Base-by-base conservation (phyloP, 2,888 invertebrate species). In the Dilophus febrilis region DNA sequence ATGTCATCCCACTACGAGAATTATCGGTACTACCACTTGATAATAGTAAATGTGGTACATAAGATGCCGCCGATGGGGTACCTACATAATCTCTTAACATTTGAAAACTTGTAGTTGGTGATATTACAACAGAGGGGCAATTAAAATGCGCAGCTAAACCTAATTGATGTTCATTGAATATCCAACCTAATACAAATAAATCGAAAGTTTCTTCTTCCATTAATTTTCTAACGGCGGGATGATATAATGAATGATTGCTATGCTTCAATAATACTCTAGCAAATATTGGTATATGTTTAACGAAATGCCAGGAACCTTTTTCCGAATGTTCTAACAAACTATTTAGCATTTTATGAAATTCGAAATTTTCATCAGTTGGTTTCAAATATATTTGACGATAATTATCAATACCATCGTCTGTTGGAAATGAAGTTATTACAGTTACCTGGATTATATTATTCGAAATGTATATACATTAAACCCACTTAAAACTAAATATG, bases 121-220 rank as follows among this genome's bases (percentile, higher is more conserved):
- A 36, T 14, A 36, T 26, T 3, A 36, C 27, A 14, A 36, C 27
- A 36, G 27, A 27, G 12, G 36, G 36, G 13, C 26, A 26, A 8
- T 26, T 13, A 36, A 36, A 36, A 13, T 36, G 36, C 7, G 7
- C 27, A 18, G 36, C 22, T 3, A 36, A 10, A 6, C 36, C 36
- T 13, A 56, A 11, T n/a, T 30, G 14, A 17, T 35, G 41, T 7
- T 48, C 47, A 26, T 28, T 46, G 2, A 46, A 13, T 16, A 45
- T 44, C 16, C 44, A 45, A 3, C 47, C 48, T 7, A 47, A 0
- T 1, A 48, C 19, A 3, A 48, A 6, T 1, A 48, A 33, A 34
- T 48, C 48, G 19, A 44, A 44, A n/a, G 33, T 19, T 29, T 40
- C 42, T 14, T 43, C 39, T 1, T 11, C 34, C 41, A 41, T 41